Percentiles rank a stretch among this genome's conserved stretches.
Evolutionary conservation across 2,797 vertebrate species (phyloP).

Genomic region (Alectoris magna): DNA sequence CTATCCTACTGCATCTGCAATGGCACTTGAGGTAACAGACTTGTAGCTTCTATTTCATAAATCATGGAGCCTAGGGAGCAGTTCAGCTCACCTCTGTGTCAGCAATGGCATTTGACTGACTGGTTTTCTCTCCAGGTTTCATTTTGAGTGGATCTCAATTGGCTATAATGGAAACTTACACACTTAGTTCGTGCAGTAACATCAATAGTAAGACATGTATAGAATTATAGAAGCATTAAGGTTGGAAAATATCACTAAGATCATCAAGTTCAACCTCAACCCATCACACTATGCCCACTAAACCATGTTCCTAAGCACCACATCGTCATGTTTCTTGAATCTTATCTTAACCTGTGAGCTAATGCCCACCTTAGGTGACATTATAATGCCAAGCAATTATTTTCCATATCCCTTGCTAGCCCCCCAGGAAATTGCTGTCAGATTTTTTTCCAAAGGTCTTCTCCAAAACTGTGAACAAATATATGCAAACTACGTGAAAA

Average conservation of each 20-base stretch:
- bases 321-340: too few relatives aligned
- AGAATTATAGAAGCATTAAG: too few relatives aligned
- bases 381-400: neutral
- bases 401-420: neutral
- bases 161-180: neutral
- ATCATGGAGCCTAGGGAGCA: neutral
- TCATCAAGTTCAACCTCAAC: too few relatives aligned
- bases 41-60: neutral
- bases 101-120: neutral
- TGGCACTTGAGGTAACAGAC: neutral
- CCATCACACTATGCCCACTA: too few relatives aligned
- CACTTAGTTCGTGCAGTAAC: rapidly evolving
- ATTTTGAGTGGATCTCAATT: neutral
- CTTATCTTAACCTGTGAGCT: neutral
- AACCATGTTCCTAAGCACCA: too few relatives aligned
- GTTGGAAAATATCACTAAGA: too few relatives aligned
- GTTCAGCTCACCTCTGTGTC: neutral
- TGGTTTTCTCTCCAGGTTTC: neutral
- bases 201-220: neutral
- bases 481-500: neutral
- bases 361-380: neutral
- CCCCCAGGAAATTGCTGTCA: neutral
- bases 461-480: neutral
- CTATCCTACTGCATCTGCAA: neutral
- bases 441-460: neutral